Base-by-base conservation (phyloP, 2,888 invertebrate species). In the Eustalomyia histrio region DNA sequence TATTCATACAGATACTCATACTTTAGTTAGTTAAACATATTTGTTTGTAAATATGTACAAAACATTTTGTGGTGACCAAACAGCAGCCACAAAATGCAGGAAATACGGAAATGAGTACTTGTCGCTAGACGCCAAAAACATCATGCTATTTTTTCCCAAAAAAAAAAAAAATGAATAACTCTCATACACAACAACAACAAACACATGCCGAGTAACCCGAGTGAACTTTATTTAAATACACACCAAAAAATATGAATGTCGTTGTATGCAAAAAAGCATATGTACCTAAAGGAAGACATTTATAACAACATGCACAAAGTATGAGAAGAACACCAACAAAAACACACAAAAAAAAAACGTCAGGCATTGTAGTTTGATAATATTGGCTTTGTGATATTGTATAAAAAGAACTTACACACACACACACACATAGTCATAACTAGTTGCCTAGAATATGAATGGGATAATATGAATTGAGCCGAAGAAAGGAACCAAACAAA, bases 91-190 rank as follows among this genome's bases (percentile, higher is more conserved):
- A 83, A 80, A 83, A 80, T 78, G 50, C 79, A 81, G 81, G 81
- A 84, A 64, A 71, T 78, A 82, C 72, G 79, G 81, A 84, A 78
- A 84, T 84, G 83, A 82, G 83, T 79, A 83, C 83, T 84, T 84
- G 83, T 83, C 83, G 83, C 79, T 83, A 75, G 81, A 81, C 74
- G 74, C 81, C 81, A 81, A 78, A 81, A 81, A 74, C 78, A 78
- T 78, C 78, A 78, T 74, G 69, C 65, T 61, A 73, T 64, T 60
- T 57, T 74, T 47, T 39, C 53, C 58, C 29, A 47, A 29, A 68
- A 74, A 39, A 39, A 10, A 39, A 39, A 39, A 39, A 39, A n/a
- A n/a, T n/a, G n/a, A n/a, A n/a, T n/a, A n/a, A 39, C 4, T 10
- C 43, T n/a, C n/a, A 21, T 35, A 50, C 39, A 10, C 39, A 24